A percentile compares a stretch with the other conserved stretches of the same genome.
These are phyloP conservation scores for Lampropteryx suffumata DNA, from an alignment of 2,888 invertebrate genomes.

Conservation along the genomic window DNA sequence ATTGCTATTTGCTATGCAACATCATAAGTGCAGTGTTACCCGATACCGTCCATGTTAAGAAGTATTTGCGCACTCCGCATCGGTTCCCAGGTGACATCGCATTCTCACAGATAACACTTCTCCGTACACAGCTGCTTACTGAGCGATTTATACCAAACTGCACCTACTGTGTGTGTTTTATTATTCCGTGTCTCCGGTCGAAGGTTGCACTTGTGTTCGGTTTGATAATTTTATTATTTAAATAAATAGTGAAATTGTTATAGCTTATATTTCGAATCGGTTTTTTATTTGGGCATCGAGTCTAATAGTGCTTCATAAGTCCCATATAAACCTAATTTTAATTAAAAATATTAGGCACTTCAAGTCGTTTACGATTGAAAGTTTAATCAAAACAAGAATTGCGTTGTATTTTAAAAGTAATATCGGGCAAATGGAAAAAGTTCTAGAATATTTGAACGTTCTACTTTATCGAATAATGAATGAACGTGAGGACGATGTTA, in stretches of 20 bases:
- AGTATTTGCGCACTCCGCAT: neutral
- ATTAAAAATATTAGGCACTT: neutral
- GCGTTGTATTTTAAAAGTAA: slow-evolving; percentile 32
- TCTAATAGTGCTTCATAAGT: too few relatives aligned
- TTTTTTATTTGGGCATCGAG: too few relatives aligned
- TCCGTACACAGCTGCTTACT: slow-evolving; percentile 44
- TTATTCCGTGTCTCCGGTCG: slow-evolving; percentile 3
- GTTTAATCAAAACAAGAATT: slow-evolving; percentile 25
- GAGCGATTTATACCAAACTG: slow-evolving; percentile 43
- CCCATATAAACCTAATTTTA: too few relatives aligned
- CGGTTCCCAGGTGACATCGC: slow-evolving; percentile 48
- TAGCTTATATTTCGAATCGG: too few relatives aligned
- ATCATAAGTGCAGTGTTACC: slow-evolving; percentile 13
- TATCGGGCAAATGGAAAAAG: slow-evolving; percentile 26
- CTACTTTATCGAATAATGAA: slow-evolving; percentile 46
- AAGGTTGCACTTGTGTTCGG: slow-evolving; percentile 15
- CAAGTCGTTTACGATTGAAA: slow-evolving; percentile 21
- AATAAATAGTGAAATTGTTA: neutral
- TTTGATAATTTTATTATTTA: neutral
- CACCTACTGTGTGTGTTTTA: slow-evolving; percentile 19
- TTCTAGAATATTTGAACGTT: slow-evolving; percentile 37
- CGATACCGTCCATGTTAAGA: slow-evolving; percentile 19
- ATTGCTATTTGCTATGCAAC: slow-evolving; percentile 24
- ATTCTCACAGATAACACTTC: slow-evolving; percentile 62
- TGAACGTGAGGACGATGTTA: slow-evolving; percentile 40